Evolutionary conservation across 2,797 vertebrate species (phyloP), one percentile per base, ranked within the genome.

Genomic region (Myotis pilosus): DNA sequence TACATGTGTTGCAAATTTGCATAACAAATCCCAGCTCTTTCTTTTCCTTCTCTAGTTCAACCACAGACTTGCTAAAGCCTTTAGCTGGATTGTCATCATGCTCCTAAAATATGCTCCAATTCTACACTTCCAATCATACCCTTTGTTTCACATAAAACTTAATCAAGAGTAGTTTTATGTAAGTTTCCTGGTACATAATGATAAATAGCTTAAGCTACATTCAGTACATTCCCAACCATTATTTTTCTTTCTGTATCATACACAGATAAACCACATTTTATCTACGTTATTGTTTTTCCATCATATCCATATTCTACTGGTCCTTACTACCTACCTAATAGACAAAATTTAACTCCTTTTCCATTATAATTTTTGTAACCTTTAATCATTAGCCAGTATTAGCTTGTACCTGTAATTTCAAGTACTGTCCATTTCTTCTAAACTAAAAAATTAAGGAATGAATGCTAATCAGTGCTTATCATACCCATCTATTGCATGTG

Each of bases 121-220:
- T 81, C 53, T 86, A 85, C 15, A 78, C 71, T 92, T 87, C 76
- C 83, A 94, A 96, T 93, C 87, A 94, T 23, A 95, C 68, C 87
- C 81, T 97, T 96, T 95, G 89, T 96, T 97, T 87, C 62, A 5
- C 87, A 68, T 23, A 93, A 82, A 95, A 91, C 1, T 72, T 94
- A 96, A 94, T 96, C 95, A 93, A 91, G 93, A 92, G 57, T 82
- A 88, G 72, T 88, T 97, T 97, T 93, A 88, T 78, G 72, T 87
- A 83, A 92, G 95, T 97, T 96, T 93, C 95, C 55, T 97, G 87
- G 68, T 72, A 95, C 91, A 90, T 97, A 93, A 97, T 79, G 92
- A 92, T 89, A 94, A 94, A 92, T 44, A 89, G 82, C 66, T 94
- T 78, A 57, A 92, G 92, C 88, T 89, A 91, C 51, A 66, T 86